A percentile compares a stretch with the other conserved stretches of the same genome.
Evolutionary conservation across 2,888 invertebrate genomes (phyloP).

Genomic region (Resseliella maxima): DNA sequence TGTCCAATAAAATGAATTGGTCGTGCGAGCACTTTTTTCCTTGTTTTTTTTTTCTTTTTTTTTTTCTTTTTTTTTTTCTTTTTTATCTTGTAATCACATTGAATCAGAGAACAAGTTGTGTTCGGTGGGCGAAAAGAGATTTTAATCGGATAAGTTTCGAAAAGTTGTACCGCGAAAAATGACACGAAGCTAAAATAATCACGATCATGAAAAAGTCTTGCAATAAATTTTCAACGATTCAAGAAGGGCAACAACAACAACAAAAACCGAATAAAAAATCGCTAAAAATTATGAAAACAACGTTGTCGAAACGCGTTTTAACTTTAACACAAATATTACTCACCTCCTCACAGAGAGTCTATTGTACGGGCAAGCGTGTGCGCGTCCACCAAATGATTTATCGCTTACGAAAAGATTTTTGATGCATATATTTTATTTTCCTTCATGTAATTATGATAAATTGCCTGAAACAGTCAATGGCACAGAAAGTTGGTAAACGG

Average conservation of each 20-base stretch:
- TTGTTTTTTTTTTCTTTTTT: no score
- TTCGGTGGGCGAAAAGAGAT: constrained; percentile 11
- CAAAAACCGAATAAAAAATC: neutral
- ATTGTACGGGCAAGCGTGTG: neutral
- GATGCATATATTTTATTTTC: constrained; percentile 56
- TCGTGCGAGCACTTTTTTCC: no score
- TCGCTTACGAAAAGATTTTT: constrained; percentile 56
- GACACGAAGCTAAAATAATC: neutral
- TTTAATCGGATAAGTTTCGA: constrained; percentile 35
- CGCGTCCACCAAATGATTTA: constrained; percentile 53
- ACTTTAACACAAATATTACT: neutral
- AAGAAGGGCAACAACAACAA: no score
- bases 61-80: no score
- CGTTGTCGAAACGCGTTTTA: neutral
- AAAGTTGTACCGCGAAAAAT: constrained; percentile 22
- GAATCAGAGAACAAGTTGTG: constrained; percentile 10
- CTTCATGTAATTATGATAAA: constrained; percentile 57
- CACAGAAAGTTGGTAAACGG: constrained; percentile 41
- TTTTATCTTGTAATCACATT: neutral
- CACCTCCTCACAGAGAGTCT: neutral
- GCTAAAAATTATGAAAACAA: constrained; percentile 30
- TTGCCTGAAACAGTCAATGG: constrained; percentile 55
- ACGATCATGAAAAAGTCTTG: constrained; percentile 1
- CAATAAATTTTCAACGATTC: neutral
- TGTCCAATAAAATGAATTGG: neutral